A percentile compares a stretch with the other conserved stretches of the same genome.
Evolutionary conservation across 2,797 vertebrate species (phyloP).

Genomic region (Tinamus major): DNA sequence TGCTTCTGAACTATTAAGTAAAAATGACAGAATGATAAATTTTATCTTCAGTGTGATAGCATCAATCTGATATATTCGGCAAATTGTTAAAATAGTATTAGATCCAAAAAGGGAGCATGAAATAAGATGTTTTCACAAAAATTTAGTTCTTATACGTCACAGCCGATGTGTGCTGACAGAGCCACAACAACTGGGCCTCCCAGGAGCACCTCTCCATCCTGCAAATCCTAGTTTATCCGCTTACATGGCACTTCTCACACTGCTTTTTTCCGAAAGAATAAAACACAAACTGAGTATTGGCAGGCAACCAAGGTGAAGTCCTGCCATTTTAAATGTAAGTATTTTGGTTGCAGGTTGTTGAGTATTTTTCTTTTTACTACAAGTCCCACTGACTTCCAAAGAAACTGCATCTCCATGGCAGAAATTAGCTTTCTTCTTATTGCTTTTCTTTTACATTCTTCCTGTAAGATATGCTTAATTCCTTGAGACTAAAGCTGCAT

Average conservation of each 20-base stretch:
- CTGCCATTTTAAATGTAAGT: neutral
- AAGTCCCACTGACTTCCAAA: neutral
- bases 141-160: slow-evolving; percentile 3
- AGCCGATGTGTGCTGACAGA: neutral
- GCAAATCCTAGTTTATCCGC: neutral
- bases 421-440: neutral
- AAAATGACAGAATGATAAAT: slow-evolving; percentile 30
- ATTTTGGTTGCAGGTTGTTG: neutral
- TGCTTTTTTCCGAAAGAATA: neutral
- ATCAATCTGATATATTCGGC: slow-evolving; percentile 3
- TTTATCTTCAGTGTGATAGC: slow-evolving; percentile 18
- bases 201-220: neutral
- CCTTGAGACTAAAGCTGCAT: neutral
- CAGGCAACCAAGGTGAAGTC: neutral
- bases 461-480: neutral
- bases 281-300: neutral
- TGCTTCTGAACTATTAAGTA: neutral
- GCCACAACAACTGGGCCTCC: neutral
- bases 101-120: slow-evolving; percentile 22
- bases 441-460: neutral
- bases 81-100: slow-evolving; percentile 5
- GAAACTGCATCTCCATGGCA: neutral
- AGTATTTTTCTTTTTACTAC: neutral
- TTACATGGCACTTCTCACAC: neutral
- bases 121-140: slow-evolving; percentile 10